These are phyloP conservation scores for Vultur gryphus DNA, from an alignment of 2,797 vertebrate species.

Conservation along the genomic window DNA sequence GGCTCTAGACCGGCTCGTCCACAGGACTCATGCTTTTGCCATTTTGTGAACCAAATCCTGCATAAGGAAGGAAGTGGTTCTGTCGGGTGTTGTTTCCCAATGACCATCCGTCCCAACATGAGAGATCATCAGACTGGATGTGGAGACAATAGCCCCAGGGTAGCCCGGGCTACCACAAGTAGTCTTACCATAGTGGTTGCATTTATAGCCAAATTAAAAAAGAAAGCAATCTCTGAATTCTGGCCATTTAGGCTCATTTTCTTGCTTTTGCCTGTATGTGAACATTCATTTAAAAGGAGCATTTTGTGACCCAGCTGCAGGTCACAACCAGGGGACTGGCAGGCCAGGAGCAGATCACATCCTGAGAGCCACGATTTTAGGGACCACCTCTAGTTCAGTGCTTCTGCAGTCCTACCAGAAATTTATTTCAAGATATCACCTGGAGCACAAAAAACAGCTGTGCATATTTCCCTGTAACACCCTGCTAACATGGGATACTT, in stretches of 20 bases:
- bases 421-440: not conserved
- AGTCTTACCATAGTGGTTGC: not conserved
- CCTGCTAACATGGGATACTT: not conserved
- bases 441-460: not conserved
- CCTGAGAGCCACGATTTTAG: not conserved
- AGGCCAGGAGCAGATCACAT: not conserved
- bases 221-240: not conserved
- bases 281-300: not conserved
- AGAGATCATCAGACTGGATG: not conserved
- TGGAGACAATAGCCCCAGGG: not conserved
- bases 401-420: not conserved
- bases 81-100: not conserved
- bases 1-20: not conserved
- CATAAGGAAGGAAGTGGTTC: not conserved
- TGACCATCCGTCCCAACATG: not conserved
- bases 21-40: not conserved
- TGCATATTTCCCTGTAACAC: not conserved
- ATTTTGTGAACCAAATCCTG: not conserved
- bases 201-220: not conserved
- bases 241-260: not conserved
- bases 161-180: not conserved
- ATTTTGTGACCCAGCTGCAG: not conserved
- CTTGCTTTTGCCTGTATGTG: not conserved
- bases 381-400: not conserved
- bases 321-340: not conserved